Evolutionary conservation across 2,797 vertebrate genomes (phyloP).

Genomic region (Centropyge bicolor): DNA sequence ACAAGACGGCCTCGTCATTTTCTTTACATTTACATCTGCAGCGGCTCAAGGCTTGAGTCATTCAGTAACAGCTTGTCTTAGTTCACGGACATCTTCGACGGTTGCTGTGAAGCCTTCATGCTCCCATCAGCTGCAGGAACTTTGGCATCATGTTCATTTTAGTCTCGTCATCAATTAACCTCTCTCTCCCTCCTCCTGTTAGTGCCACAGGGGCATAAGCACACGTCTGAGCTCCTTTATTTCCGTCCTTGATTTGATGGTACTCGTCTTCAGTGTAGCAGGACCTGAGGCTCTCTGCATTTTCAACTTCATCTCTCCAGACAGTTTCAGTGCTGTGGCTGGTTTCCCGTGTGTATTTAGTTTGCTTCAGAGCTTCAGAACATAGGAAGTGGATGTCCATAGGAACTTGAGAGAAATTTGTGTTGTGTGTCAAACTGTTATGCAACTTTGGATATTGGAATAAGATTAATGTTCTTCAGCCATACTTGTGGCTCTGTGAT

Average conservation of each 20-base stretch:
- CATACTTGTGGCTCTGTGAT: not conserved
- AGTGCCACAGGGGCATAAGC: not conserved
- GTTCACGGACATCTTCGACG: constrained; percentile 8
- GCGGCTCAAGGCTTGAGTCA: not conserved
- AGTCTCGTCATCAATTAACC: constrained; percentile 28
- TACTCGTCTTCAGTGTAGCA: not conserved
- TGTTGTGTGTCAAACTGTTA: not conserved
- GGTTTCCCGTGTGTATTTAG: too few species aligned
- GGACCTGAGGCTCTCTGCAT: constrained; percentile 1
- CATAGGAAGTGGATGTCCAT: not conserved
- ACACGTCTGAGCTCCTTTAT: constrained; percentile 12
- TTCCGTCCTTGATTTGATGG: constrained; percentile 5
- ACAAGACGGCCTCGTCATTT: constrained; percentile 28
- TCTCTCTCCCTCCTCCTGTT: not conserved
- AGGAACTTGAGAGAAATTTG: not conserved
- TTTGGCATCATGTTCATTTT: not conserved
- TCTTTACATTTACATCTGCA: constrained; percentile 31
- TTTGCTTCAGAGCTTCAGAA: not conserved
- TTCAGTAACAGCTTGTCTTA: constrained; percentile 9
- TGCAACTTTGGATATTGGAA: not conserved
- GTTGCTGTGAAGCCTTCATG: constrained; percentile 1
- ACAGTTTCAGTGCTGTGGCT: not conserved
- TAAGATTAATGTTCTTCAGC: not conserved
- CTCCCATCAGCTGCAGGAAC: constrained; percentile 26
- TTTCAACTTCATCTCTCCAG: constrained; percentile 5